Evolutionary conservation across 2,888 invertebrate species (phyloP), one percentile per base, ranked within the genome.

Genomic region (Macropis europaea): DNA sequence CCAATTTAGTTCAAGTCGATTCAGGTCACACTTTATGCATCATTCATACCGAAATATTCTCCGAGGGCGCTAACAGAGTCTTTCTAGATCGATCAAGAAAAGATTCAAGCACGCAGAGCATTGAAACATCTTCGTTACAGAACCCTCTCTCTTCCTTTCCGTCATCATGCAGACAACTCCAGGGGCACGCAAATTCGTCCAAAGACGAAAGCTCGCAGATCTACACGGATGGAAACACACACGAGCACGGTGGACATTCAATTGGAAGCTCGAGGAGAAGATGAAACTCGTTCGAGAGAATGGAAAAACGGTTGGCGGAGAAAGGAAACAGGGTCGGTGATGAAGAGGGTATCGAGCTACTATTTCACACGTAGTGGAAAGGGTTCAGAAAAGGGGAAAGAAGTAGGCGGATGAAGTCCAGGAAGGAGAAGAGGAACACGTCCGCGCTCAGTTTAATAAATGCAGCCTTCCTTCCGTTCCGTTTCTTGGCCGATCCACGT

Each of bases 401-500:
- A 43, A 64, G 61, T 59, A 30, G 70, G 13, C 43, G 54, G 60
- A 68, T 22, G 19, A 43, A 60, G 53, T 13, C 42, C 48, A 47
- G 43, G 43, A 32, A 7, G 45, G 36, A 24, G 59, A 54, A 54
- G 74, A 64, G 59, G 59, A 73, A 79, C 78, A 79, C 78, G 83
- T 84, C 78, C 77, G 73, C 81, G 82, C 76, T 77, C 81, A 74
- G 82, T 85, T 85, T 86, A 87, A 87, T 86, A 86, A 87, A 87
- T 85, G 85, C 86, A 82, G 82, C 82, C 82, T 86, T 83, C 82
- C 82, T 85, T 84, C 83, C 84, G 85, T 83, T 85, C 76, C 82
- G 78, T 85, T 86, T 82, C 84, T 84, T 81, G 82, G 79, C 83
- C 79, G 79, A 45, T 56, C 82, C 73, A 77, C 71, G 74, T 54